Evolutionary conservation across 2,797 vertebrate genomes (phyloP).

Genomic region (Neoniphon sammara): DNA sequence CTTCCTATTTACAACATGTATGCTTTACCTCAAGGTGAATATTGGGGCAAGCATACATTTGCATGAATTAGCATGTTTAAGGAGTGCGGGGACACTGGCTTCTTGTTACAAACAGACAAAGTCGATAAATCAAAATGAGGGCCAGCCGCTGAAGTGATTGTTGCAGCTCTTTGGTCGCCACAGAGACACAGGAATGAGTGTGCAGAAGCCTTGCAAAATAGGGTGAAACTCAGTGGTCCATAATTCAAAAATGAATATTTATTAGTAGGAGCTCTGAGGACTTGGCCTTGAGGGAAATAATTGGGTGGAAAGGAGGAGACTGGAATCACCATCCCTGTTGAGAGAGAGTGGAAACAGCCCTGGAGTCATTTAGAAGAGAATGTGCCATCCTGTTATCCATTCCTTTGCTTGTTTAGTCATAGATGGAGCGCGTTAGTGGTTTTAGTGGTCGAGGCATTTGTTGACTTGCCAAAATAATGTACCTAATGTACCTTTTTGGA

Average conservation of each 20-base stretch:
- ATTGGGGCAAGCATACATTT: slow-evolving; percentile 81
- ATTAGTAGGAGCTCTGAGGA: slow-evolving; percentile 71
- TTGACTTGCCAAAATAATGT: not conserved
- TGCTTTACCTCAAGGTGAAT: slow-evolving; percentile 82
- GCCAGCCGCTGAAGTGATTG: slow-evolving; percentile 67
- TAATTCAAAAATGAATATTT: slow-evolving; percentile 81
- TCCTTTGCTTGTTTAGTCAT: slow-evolving; percentile 32
- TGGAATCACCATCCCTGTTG: slow-evolving; percentile 31
- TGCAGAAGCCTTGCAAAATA: slow-evolving; percentile 35
- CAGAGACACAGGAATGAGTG: slow-evolving; percentile 55
- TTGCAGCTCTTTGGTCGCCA: slow-evolving; percentile 63
- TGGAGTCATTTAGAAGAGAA: slow-evolving; percentile 29
- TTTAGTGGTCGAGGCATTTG: no score
- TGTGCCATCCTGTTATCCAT: slow-evolving; percentile 25
- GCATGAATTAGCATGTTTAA: slow-evolving; percentile 85
- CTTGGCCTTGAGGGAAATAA: slow-evolving; percentile 67
- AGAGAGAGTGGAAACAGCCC: slow-evolving; percentile 21
- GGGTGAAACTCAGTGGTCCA: slow-evolving; percentile 55
- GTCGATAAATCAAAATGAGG: slow-evolving; percentile 84
- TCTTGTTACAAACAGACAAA: slow-evolving; percentile 77
- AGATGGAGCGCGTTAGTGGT: not conserved
- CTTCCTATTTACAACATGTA: slow-evolving; percentile 83
- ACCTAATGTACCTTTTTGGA: not conserved
- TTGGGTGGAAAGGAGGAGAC: slow-evolving; percentile 59
- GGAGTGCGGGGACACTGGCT: slow-evolving; percentile 68